phyloP scores from a whole-genome alignment of 2,888 invertebrate genomes.

The Mesorhabditis belari region DNA sequence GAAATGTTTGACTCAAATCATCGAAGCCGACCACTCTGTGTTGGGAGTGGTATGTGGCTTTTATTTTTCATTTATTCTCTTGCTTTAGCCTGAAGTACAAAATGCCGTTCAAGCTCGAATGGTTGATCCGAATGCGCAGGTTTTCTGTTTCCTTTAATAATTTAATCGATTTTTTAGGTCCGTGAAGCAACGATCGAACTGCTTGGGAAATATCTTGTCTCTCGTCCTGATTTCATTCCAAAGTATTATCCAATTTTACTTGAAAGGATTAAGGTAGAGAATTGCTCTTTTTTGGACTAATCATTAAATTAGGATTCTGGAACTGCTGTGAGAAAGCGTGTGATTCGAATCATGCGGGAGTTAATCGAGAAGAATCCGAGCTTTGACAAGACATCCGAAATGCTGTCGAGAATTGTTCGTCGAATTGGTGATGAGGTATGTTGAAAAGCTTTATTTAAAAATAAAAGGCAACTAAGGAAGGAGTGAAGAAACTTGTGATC shows the following conservation, averaged over 20 bases:
- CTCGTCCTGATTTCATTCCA: conserved; percentile 87
- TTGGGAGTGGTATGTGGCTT: too few relatives aligned
- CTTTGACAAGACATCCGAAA: conserved; percentile 80
- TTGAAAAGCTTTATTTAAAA: too few relatives aligned
- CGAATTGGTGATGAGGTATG: conserved; percentile 98
- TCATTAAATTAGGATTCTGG: too few relatives aligned
- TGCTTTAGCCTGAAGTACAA: conserved; percentile 58
- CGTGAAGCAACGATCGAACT: conserved; percentile 97
- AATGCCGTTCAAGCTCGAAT: conserved; percentile 93
- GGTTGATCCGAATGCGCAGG: conserved; percentile 82
- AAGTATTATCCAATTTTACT: conserved; percentile 95
- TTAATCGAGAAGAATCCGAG: conserved; percentile 95
- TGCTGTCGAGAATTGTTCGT: conserved; percentile 95
- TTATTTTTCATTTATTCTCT: too few relatives aligned
- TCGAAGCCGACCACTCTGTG: conserved; percentile 82
- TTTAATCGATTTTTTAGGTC: too few relatives aligned
- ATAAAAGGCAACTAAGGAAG: too few relatives aligned
- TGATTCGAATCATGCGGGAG: conserved; percentile 96
- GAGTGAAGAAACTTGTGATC: conserved; percentile 79
- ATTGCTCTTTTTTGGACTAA: too few relatives aligned
- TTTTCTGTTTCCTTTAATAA: too few relatives aligned
- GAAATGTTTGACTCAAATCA: conserved; percentile 95
- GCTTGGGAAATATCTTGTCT: conserved; percentile 94
- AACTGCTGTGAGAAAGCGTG: conserved; percentile 93
- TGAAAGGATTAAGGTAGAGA: conserved; percentile 85